Evolutionary conservation across 1,140 invertebrate species (phyloP), one percentile per base, ranked within the genome.

Genomic region (Macrocentrus cingulum): DNA sequence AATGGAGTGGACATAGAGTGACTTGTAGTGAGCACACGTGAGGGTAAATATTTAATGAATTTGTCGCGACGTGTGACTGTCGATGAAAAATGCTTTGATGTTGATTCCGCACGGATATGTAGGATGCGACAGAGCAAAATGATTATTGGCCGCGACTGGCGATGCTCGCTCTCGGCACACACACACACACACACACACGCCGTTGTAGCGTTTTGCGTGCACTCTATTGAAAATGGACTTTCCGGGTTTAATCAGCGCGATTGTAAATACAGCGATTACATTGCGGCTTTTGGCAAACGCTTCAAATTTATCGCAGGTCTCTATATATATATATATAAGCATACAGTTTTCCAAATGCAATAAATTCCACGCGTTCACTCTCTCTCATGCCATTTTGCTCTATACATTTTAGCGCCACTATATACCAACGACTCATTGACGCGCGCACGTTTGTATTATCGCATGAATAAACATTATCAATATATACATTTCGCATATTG

Each of bases 251-350:
- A 58, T 58, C 56, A 58, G 48, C 39, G 48, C 22, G 25, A 44
- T 58, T 51, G 56, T 58, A 44, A 58, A 51, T 45, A 45, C 23
- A 58, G 23, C 39, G 48, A 51, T 58, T 58, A 58, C 48, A 58
- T 37, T 58, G 48, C 37, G 37, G 48, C 20, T 58, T 51, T 51
- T 44, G 48, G 56, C 39, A 42, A 57, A 57, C 20, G 46, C 22
- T 41, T 46, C 5, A 41, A 57, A 57, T 57, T 57, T 51, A 58
- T 51, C 15, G 39, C 15, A 13, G 13, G 5, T 42, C 52, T 51
- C 49, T 51, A 51, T n/a, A n/a, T n/a, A n/a, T n/a, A n/a, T n/a
- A n/a, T n/a, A n/a, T n/a, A n/a, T 51, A 51, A 51, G 32, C 32
- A 18, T 11, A 36, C 16, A n/a, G 6, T 51, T 18, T 36, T 13